These are phyloP conservation scores for Pachyrhynchus sulphureomaculatus DNA, from an alignment of 1,140 invertebrate species.

Conservation along the genomic window DNA sequence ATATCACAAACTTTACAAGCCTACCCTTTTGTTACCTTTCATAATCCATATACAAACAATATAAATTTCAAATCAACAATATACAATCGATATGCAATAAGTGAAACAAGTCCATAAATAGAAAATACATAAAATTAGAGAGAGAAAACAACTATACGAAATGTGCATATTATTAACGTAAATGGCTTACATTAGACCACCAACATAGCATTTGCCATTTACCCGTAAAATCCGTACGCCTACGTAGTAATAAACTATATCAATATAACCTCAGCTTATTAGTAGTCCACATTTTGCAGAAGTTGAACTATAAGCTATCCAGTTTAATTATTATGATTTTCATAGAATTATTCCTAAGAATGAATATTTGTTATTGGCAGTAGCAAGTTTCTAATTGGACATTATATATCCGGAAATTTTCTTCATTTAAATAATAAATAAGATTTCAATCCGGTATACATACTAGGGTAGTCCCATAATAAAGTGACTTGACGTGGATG, in stretches of 20 bases:
- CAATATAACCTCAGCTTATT: conserved; percentile 1
- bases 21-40: conserved; percentile 2
- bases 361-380: too few relatives aligned
- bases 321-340: too few relatives aligned
- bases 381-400: too few relatives aligned
- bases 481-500: too few relatives aligned
- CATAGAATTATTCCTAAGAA: too few relatives aligned
- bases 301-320: not conserved
- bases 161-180: conserved; percentile 20
- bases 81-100: not conserved
- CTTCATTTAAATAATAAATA: too few relatives aligned
- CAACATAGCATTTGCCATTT: conserved; percentile 11
- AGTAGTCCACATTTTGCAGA: not conserved
- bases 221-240: conserved; percentile 13
- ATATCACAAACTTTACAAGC: conserved; percentile 2
- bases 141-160: conserved; percentile 18
- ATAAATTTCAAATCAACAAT: conserved; percentile 9
- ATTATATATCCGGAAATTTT: too few relatives aligned
- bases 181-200: conserved; percentile 22
- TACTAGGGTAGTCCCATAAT: too few relatives aligned
- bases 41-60: conserved; percentile 4
- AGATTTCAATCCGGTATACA: too few relatives aligned
- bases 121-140: conserved; percentile 22
- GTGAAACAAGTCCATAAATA: conserved; percentile 2
- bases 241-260: conserved; percentile 13